Percentiles rank a stretch among this genome's conserved stretches.
Conservation (phyloP, 2,113 vertebrate genomes). For the Plecotus auritus region DNA sequence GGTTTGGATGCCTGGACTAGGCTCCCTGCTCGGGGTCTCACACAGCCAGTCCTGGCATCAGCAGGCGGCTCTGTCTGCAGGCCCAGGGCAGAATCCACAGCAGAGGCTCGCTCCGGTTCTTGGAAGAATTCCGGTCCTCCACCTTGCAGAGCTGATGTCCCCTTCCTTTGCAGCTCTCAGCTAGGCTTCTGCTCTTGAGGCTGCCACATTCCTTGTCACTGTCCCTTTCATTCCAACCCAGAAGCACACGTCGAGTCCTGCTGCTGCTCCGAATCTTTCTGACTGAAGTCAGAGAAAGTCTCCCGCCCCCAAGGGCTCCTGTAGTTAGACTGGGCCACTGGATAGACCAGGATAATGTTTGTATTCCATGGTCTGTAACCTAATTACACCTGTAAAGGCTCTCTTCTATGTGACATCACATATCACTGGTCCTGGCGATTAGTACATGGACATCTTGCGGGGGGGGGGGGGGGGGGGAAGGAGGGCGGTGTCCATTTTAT, state of each 20-base stretch:
- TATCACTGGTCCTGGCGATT: background rate
- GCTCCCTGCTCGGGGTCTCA: rapidly evolving
- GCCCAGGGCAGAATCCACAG: no score
- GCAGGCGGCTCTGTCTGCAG: background rate
- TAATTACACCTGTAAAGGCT: background rate
- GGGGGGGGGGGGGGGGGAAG: rapidly evolving
- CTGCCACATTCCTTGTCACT: background rate
- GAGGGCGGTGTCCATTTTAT: background rate
- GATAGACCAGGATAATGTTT: background rate
- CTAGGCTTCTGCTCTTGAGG: background rate
- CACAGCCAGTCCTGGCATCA: rapidly evolving
- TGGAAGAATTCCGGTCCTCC: background rate
- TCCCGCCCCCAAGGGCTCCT: background rate
- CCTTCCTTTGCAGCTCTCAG: background rate
- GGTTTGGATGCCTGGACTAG: background rate
- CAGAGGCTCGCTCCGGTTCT: rapidly evolving
- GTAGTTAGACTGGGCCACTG: rapidly evolving
- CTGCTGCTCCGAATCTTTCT: background rate
- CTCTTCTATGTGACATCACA: background rate
- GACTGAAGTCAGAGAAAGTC: background rate
- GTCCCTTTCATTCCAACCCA: no score
- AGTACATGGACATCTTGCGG: no score
- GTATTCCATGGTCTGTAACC: no score
- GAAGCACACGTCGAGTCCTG: background rate
- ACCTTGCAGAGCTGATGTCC: no score